Percentiles rank a stretch among this genome's conserved stretches.
These are phyloP conservation scores for Psettodes erumei DNA, from an alignment of 2,113 vertebrate genomes.

Conservation along the genomic window DNA sequence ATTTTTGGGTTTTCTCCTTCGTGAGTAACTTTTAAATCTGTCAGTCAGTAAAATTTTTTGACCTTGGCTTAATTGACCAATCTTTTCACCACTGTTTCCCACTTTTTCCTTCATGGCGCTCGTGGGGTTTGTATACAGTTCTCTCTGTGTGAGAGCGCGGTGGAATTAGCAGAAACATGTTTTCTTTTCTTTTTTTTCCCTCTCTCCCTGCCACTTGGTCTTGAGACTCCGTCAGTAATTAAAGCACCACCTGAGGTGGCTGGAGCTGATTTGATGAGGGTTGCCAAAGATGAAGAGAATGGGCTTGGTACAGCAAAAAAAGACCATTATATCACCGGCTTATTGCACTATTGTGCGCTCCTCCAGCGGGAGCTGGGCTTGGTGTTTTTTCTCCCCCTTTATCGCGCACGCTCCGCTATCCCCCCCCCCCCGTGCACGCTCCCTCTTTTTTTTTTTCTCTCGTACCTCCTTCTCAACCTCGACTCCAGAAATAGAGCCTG, in stretches of 20 bases:
- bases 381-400: slow-evolving; percentile 57
- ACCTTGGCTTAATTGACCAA: not conserved
- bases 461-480: slow-evolving; percentile 60
- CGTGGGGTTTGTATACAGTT: not conserved
- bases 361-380: slow-evolving; percentile 75
- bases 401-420: slow-evolving; percentile 65
- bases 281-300: slow-evolving; percentile 73
- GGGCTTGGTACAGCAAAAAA: slow-evolving; percentile 71
- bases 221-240: slow-evolving; percentile 74
- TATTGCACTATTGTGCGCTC: slow-evolving; percentile 75
- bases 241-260: slow-evolving; percentile 74
- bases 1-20: too few species aligned
- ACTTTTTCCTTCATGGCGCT: not conserved
- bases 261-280: slow-evolving; percentile 77
- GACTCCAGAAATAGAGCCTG: slow-evolving; percentile 56
- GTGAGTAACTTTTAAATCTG: not conserved
- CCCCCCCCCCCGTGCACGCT: slow-evolving; percentile 43
- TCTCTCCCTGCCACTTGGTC: slow-evolving; percentile 45
- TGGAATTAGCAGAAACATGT: slow-evolving; percentile 58
- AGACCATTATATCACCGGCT: slow-evolving; percentile 70
- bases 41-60: not conserved
- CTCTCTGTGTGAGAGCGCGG: slow-evolving; percentile 11
- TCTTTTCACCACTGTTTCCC: not conserved
- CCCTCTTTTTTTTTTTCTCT: slow-evolving; percentile 46
- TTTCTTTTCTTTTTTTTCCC: too few species aligned